phyloP scores from a whole-genome alignment of 2,888 invertebrate species.

The Agrochola lychnidis region DNA sequence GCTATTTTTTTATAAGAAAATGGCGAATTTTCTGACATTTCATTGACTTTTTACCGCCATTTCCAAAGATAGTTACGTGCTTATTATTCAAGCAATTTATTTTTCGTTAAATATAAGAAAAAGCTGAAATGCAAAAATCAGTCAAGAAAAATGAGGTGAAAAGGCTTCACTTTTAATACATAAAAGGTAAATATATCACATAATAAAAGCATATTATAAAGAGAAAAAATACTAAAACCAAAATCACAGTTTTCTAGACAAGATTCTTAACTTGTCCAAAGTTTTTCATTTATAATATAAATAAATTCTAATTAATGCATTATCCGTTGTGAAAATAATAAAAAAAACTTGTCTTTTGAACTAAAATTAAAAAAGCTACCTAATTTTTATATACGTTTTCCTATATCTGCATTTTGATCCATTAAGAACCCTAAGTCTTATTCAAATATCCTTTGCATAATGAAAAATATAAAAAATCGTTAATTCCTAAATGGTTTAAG shows the following conservation, averaged over 20 bases:
- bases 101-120: conserved; percentile 65
- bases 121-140: conserved; percentile 82
- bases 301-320: conserved; percentile 84
- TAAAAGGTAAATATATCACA: conserved; percentile 85
- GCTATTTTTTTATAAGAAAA: conserved; percentile 25
- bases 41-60: conserved; percentile 37
- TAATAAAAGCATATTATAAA: conserved; percentile 84
- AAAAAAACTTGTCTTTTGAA: conserved; percentile 87
- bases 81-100: conserved; percentile 44
- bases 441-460: conserved; percentile 88
- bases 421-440: conserved; percentile 81
- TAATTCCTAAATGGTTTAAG: conserved; percentile 88
- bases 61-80: conserved; percentile 60
- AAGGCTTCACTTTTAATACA: conserved; percentile 78
- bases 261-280: conserved; percentile 86
- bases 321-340: conserved; percentile 79
- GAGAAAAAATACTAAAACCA: conserved; percentile 88
- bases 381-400: conserved; percentile 83
- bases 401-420: conserved; percentile 79
- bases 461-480: conserved; percentile 89
- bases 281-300: conserved; percentile 83
- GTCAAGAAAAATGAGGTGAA: conserved; percentile 77
- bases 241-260: conserved; percentile 89
- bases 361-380: conserved; percentile 82
- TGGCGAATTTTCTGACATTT: conserved; percentile 18